These are phyloP conservation scores for Linnaemya vulpina DNA, from an alignment of 2,888 invertebrate genomes.

Conservation along the genomic window DNA sequence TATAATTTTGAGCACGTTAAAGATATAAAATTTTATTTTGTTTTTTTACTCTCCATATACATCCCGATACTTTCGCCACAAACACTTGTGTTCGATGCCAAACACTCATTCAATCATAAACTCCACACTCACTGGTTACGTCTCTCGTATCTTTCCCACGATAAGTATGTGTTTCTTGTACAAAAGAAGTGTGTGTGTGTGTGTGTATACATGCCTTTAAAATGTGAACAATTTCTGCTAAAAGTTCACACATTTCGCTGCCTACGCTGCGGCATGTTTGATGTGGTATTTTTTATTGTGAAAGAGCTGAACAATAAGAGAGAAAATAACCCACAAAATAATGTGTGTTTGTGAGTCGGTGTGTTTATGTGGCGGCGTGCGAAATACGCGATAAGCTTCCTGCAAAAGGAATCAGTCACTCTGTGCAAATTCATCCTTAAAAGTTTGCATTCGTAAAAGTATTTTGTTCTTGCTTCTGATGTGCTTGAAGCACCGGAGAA, in stretches of 20 bases:
- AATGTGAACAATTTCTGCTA: constrained; percentile 10
- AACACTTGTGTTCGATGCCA: neutral
- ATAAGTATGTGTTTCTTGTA: neutral
- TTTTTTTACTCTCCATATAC: constrained; percentile 29
- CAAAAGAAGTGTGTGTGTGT: neutral
- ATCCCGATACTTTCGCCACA: constrained; percentile 24
- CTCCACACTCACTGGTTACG: neutral
- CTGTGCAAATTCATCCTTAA: constrained; percentile 22
- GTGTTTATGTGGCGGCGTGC: constrained; percentile 45
- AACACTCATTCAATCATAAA: neutral
- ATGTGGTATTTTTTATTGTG: constrained; percentile 55
- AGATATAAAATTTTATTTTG: constrained; percentile 58
- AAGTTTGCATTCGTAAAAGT: neutral
- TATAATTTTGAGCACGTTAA: constrained; percentile 51
- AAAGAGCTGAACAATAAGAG: constrained; percentile 3
- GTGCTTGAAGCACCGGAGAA: constrained; percentile 12
- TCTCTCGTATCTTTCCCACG: neutral
- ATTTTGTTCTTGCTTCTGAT: neutral
- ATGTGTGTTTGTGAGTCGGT: constrained; percentile 38
- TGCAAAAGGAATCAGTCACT: constrained; percentile 4
- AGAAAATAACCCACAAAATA: neutral
- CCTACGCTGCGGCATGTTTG: constrained; percentile 46
- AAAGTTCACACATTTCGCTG: constrained; percentile 43
- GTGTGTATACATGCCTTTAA: neutral
- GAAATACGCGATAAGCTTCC: constrained; percentile 58